phyloP scores from a whole-genome alignment of 2,888 invertebrate species.

The Diogma glabrata region DNA sequence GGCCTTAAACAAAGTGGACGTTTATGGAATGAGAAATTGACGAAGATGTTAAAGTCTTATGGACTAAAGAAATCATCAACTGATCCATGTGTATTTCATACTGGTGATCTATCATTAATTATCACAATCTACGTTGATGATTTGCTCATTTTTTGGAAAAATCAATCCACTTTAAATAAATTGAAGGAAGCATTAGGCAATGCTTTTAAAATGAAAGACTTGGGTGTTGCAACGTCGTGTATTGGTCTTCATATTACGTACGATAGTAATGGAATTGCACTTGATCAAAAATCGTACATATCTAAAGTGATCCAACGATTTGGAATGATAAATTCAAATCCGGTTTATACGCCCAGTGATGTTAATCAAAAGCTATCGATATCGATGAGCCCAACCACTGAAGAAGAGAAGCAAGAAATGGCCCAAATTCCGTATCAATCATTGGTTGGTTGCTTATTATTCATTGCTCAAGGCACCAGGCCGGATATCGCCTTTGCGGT shows the following conservation, averaged over 20 bases:
- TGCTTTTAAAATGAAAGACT: background rate
- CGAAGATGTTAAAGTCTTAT: no score
- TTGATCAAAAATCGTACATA: slow-evolving; percentile 1
- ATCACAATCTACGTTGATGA: background rate
- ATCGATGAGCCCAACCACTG: slow-evolving; percentile 14
- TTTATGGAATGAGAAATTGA: no score
- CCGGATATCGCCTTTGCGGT: no score
- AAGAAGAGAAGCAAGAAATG: slow-evolving; percentile 14
- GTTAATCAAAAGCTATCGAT: slow-evolving; percentile 14
- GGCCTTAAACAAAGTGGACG: no score
- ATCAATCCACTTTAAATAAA: background rate
- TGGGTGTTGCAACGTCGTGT: background rate
- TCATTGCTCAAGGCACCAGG: background rate
- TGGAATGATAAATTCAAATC: slow-evolving; percentile 8
- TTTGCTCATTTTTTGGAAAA: no score
- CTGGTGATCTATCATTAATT: no score
- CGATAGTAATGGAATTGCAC: background rate
- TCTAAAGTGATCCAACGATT: background rate
- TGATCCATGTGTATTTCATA: no score
- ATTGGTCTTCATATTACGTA: background rate
- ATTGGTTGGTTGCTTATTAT: slow-evolving; percentile 9
- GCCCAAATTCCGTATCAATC: slow-evolving; percentile 13
- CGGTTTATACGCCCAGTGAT: slow-evolving; percentile 15
- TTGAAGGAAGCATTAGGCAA: background rate
- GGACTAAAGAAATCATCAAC: no score